Evolutionary conservation across 1,140 invertebrate genomes (phyloP).

Genomic region (Formica exsecta): DNA sequence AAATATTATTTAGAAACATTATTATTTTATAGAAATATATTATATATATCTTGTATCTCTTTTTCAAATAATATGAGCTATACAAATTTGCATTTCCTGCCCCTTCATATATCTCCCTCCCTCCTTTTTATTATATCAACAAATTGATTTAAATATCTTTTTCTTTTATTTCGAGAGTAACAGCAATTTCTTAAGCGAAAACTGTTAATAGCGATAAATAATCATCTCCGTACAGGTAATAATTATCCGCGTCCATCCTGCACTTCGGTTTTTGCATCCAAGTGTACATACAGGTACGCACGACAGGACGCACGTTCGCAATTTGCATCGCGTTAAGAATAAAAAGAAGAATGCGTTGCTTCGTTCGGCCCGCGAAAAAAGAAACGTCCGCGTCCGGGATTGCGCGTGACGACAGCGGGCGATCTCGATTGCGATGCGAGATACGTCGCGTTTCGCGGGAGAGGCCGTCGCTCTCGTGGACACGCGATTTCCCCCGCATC

Average conservation of each 20-base stretch:
- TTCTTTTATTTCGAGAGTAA: background rate
- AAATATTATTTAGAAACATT: background rate
- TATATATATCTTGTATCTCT: background rate
- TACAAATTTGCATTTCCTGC: background rate
- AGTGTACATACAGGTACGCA: conserved; percentile 3
- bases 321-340: conserved; percentile 55
- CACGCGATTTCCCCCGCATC: conserved; percentile 48
- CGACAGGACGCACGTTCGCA: conserved; percentile 46
- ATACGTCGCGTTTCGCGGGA: conserved; percentile 32
- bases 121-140: too few relatives aligned
- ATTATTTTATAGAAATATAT: background rate
- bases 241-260: background rate
- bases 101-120: background rate
- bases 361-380: conserved; percentile 23
- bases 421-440: conserved; percentile 55
- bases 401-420: conserved; percentile 51
- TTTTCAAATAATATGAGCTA: background rate
- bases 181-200: background rate
- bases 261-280: background rate
- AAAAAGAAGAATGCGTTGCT: conserved; percentile 26
- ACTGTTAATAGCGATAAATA: background rate
- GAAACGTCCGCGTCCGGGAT: conserved; percentile 45
- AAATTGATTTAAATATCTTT: background rate
- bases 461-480: conserved; percentile 10
- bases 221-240: background rate